These are phyloP conservation scores for Adoxophyes honmai DNA, from an alignment of 1,140 invertebrate species.

Conservation along the genomic window DNA sequence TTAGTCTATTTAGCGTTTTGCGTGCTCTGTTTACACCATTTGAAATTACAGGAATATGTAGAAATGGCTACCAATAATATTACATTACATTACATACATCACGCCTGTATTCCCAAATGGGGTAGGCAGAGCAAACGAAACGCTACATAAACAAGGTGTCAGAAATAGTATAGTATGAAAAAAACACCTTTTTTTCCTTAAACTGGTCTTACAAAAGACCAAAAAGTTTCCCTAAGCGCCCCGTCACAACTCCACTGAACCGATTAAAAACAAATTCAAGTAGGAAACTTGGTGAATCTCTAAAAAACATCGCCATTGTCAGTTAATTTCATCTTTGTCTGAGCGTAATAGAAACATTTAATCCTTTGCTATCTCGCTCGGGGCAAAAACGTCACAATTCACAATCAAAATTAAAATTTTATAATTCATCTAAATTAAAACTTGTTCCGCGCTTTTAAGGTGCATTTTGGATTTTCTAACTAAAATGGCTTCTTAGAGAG, in stretches of 20 bases:
- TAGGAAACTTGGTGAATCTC: not conserved
- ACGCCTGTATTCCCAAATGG: too few species aligned
- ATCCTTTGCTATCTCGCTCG: constrained; percentile 45
- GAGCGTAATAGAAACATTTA: constrained; percentile 54
- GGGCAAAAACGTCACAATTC: constrained; percentile 40
- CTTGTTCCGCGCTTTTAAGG: constrained; percentile 25
- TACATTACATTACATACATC: too few species aligned
- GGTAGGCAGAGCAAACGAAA: too few species aligned
- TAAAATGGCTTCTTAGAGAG: constrained; percentile 32
- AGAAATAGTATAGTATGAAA: too few species aligned
- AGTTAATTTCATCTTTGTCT: constrained; percentile 20
- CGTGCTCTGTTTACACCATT: too few species aligned
- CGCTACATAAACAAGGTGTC: too few species aligned
- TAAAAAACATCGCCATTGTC: not conserved
- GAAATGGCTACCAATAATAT: too few species aligned
- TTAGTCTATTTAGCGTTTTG: too few species aligned
- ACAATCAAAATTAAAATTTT: constrained; percentile 40
- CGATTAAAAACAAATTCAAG: not conserved
- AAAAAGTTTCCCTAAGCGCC: too few species aligned
- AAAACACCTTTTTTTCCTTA: too few species aligned
- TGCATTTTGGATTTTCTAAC: constrained; percentile 23
- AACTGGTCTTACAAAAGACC: too few species aligned
- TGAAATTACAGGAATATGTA: too few species aligned
- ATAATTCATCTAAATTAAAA: constrained; percentile 19
- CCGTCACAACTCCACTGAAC: not conserved